phyloP scores from a whole-genome alignment of 2,888 invertebrate genomes.

The Agriopis leucophaearia region DNA sequence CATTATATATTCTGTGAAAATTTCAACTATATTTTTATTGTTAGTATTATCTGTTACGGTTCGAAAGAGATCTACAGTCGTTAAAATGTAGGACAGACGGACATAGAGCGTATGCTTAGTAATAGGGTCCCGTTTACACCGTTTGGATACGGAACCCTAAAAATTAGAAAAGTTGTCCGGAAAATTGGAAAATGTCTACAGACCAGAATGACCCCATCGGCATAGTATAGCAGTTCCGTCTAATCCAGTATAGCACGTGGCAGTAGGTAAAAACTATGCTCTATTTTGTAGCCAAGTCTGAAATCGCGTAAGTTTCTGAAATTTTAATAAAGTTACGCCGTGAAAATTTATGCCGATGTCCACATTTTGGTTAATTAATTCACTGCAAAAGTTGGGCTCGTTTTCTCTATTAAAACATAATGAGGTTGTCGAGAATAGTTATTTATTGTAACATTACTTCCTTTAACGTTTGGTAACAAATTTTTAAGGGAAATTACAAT shows the following conservation, averaged over 20 bases:
- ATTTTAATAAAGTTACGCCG: constrained; percentile 69
- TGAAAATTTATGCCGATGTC: constrained; percentile 64
- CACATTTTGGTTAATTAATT: constrained; percentile 70
- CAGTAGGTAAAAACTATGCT: neutral
- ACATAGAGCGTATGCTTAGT: too few relatives aligned
- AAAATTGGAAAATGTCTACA: too few relatives aligned
- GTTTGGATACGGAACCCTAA: too few relatives aligned
- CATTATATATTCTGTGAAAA: too few relatives aligned
- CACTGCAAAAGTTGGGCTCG: constrained; percentile 69
- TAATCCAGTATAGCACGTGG: neutral
- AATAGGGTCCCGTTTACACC: too few relatives aligned
- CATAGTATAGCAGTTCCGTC: too few relatives aligned
- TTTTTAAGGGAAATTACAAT: constrained; percentile 14
- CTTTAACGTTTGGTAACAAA: constrained; percentile 11
- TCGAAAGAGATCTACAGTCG: too few relatives aligned
- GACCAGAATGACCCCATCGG: too few relatives aligned
- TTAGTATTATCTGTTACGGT: too few relatives aligned
- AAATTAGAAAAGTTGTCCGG: too few relatives aligned
- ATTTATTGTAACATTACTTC: constrained; percentile 63
- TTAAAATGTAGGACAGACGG: too few relatives aligned
- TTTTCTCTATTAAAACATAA: constrained; percentile 61
- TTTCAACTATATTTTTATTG: too few relatives aligned
- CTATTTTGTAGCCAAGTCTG: neutral
- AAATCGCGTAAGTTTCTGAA: constrained; percentile 58
- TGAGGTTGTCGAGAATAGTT: constrained; percentile 64